Conservation (phyloP, 1,140 invertebrate genomes). For the Aethina tumida region DNA sequence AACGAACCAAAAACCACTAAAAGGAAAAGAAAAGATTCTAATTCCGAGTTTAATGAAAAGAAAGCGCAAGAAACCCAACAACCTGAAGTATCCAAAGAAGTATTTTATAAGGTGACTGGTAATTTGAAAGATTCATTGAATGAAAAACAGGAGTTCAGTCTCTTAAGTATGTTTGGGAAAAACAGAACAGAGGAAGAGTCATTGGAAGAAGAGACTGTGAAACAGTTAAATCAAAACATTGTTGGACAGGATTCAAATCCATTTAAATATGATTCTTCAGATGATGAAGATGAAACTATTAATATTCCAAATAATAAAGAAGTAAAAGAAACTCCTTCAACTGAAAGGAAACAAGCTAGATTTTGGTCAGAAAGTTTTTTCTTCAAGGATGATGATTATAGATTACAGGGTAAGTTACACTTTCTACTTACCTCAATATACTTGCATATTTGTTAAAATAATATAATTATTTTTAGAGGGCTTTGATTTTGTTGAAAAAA, state of each 20-base stretch:
- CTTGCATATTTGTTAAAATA: slow-evolving; percentile 9
- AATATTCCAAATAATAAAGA: slow-evolving; percentile 15
- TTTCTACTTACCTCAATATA: not conserved
- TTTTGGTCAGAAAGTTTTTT: slow-evolving; percentile 46
- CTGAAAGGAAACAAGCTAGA: slow-evolving; percentile 30
- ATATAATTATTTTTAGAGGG: slow-evolving; percentile 42
- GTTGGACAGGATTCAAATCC: slow-evolving; percentile 34
- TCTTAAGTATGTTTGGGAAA: slow-evolving; percentile 44
- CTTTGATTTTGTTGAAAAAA: slow-evolving; percentile 42
- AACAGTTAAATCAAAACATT: slow-evolving; percentile 2
- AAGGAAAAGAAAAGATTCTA: slow-evolving; percentile 19
- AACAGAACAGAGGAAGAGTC: slow-evolving; percentile 36
- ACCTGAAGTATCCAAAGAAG: slow-evolving; percentile 47
- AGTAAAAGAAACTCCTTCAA: slow-evolving; percentile 17
- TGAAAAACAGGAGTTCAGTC: slow-evolving; percentile 44
- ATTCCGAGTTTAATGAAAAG: slow-evolving; percentile 16
- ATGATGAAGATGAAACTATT: slow-evolving; percentile 38
- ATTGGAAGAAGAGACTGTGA: slow-evolving; percentile 26
- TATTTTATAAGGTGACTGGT: slow-evolving; percentile 52
- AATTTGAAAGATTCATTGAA: slow-evolving; percentile 43
- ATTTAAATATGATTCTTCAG: slow-evolving; percentile 54
- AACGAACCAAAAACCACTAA: slow-evolving; percentile 10
- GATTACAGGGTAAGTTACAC: slow-evolving; percentile 42
- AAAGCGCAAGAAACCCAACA: slow-evolving; percentile 26
- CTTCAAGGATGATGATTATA: slow-evolving; percentile 40